Percentiles rank a stretch among this genome's conserved stretches.
These are phyloP conservation scores for Mesorhabditis sp. DNA, from an alignment of 2,888 invertebrate genomes.

Conservation along the genomic window DNA sequence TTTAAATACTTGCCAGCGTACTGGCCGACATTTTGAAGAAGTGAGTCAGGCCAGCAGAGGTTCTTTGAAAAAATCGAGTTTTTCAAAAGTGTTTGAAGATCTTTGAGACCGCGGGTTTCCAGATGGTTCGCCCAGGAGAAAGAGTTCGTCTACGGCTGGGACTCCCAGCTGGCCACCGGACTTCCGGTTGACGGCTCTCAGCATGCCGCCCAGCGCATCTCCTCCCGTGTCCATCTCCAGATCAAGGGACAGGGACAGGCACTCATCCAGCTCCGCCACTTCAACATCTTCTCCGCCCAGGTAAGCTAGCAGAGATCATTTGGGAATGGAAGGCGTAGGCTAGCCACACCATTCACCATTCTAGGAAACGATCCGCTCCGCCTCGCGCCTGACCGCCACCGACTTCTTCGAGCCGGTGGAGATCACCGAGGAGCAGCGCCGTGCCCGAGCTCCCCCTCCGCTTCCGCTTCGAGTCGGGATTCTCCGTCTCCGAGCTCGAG, in stretches of 20 bases:
- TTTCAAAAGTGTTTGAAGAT: no score
- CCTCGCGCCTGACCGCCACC: neutral
- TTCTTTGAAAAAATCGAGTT: no score
- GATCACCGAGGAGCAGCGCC: neutral
- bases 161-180: neutral
- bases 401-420: neutral
- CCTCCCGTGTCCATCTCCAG: conserved; percentile 24
- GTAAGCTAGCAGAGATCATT: neutral
- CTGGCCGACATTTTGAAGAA: no score
- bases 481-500: conserved; percentile 33
- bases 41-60: no score
- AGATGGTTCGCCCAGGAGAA: neutral
- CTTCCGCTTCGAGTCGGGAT: conserved; percentile 25
- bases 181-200: neutral
- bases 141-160: conserved; percentile 6
- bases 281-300: neutral
- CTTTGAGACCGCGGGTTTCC: neutral
- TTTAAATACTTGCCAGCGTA: no score
- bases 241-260: neutral
- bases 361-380: neutral
- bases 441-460: conserved; percentile 12
- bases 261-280: neutral
- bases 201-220: conserved; percentile 18
- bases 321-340: no score
- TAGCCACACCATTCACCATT: neutral